Percentiles rank a stretch among this genome's conserved stretches.
phyloP scores from a whole-genome alignment of 1,140 invertebrate genomes.

The Drosophila pseudoananassae region DNA sequence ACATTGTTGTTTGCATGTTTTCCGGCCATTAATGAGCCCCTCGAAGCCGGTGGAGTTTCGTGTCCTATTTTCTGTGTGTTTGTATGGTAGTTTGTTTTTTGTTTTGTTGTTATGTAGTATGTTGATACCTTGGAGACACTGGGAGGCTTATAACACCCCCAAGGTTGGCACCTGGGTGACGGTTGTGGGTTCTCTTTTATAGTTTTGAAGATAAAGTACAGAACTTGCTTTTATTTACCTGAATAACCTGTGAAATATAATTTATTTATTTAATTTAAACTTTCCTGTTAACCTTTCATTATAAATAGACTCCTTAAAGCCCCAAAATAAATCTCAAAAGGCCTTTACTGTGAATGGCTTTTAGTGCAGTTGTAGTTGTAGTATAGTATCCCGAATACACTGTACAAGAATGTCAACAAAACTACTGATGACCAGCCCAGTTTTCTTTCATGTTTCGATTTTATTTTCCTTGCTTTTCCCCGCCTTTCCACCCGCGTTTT shows the following conservation, averaged over 20 bases:
- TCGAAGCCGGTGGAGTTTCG: conserved; percentile 19
- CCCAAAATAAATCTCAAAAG: too few species aligned
- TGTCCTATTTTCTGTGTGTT: conserved; percentile 30
- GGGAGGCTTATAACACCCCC: neutral
- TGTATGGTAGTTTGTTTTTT: neutral
- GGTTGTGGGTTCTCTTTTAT: too few species aligned
- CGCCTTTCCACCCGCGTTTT: neutral
- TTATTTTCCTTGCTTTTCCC: conserved; percentile 4
- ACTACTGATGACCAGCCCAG: conserved; percentile 32
- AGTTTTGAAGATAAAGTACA: too few species aligned
- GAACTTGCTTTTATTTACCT: too few species aligned
- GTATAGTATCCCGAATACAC: conserved; percentile 66
- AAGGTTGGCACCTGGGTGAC: neutral
- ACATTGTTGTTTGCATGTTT: conserved; percentile 40
- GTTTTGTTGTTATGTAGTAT: conserved; percentile 25
- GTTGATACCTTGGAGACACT: conserved; percentile 61
- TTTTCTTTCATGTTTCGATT: conserved; percentile 22
- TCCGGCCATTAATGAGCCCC: conserved; percentile 37
- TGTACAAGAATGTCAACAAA: conserved; percentile 56
- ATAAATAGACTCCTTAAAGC: too few species aligned
- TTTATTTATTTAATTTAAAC: too few species aligned
- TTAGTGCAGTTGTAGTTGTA: neutral
- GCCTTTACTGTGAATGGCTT: too few species aligned
- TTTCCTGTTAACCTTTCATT: too few species aligned
- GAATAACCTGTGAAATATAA: too few species aligned